These are phyloP conservation scores for Capitella teleta DNA, from an alignment of 1,140 invertebrate species.

Conservation along the genomic window DNA sequence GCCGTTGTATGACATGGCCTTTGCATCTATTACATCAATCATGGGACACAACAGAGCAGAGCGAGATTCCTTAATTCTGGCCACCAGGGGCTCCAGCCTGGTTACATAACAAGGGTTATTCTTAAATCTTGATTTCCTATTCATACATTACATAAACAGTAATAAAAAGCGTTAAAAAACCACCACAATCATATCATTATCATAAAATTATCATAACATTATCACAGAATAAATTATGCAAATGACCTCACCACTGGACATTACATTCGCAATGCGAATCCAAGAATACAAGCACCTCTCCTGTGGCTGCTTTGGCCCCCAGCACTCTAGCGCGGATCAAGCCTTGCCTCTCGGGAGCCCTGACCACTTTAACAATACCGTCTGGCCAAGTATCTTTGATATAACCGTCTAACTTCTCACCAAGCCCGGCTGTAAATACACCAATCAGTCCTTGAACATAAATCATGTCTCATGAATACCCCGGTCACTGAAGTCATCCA, in stretches of 20 bases:
- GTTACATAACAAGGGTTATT: too few species aligned
- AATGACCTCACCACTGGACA: constrained; percentile 77
- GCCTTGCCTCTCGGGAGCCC: constrained; percentile 27
- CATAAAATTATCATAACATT: too few species aligned
- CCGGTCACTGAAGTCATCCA: constrained; percentile 55
- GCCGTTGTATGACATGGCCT: constrained; percentile 86
- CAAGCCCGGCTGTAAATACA: constrained; percentile 70
- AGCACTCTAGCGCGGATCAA: constrained; percentile 83
- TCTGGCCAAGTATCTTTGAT: constrained; percentile 16
- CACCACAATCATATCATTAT: too few species aligned
- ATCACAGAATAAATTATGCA: too few species aligned
- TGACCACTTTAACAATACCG: constrained; percentile 57
- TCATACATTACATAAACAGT: too few species aligned
- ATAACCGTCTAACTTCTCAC: constrained; percentile 67
- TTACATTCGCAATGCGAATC: constrained; percentile 96
- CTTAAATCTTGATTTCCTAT: too few species aligned
- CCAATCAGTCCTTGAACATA: constrained; percentile 70
- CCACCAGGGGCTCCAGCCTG: constrained; percentile 93
- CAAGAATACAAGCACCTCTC: constrained; percentile 84
- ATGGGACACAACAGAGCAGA: constrained; percentile 75
- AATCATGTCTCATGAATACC: constrained; percentile 14
- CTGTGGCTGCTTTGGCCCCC: constrained; percentile 72
- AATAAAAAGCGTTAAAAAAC: too few species aligned
- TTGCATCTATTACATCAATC: constrained; percentile 95
- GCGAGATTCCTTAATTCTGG: constrained; percentile 77